Base-by-base conservation (phyloP, 2,113 vertebrate genomes). In the Condylura cristata region DNA sequence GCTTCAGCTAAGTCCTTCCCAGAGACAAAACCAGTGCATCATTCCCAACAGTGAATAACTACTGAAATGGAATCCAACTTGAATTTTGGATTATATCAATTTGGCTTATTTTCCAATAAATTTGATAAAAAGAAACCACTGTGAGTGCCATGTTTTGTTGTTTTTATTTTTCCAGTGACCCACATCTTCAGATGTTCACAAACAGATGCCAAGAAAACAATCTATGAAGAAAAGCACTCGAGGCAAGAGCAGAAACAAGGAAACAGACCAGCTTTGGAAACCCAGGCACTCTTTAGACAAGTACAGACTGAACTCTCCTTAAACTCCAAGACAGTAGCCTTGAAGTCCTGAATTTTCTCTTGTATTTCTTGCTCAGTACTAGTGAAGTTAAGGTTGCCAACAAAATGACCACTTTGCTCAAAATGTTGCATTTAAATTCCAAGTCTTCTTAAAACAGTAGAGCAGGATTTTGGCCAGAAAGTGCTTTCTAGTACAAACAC, bases 401-500 rank as follows among this genome's bases (percentile, higher is more conserved):
- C 96, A 97, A 95, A 96, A 96, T 96, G 58, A 97, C 85, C 95
- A 95, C 79, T 96, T 95, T 91, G 74, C 84, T 96, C 89, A 97
- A 96, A 97, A 92, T 70, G 91, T 93, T 96, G 89, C 86, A 89
- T 96, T 96, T 95, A 91, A 97, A 96, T 79, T 96, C 87, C 83
- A 89, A 71, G 84, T 91, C 58, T 65, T 85, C 91, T 97, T 96
- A 95, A 97, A 96, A 94, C 32, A 93, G 85, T 70, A 97, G 86
- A 97, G 72, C 86, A 96, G 90, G 95, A 97, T 44, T 93, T 60
- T 72, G 95, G 97, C 98, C 98, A 98, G 96, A 90, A 98, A 97
- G 80, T 89, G 97, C 96, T 97, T 97, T 97, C 96, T 96, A 98
- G 97, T 97, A 97, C 96, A 98, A 98, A 98, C 97, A 98, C 95